Conservation (phyloP, 35 echinoderm and acorn worm species). For the Ophiothrix spiculata region DNA sequence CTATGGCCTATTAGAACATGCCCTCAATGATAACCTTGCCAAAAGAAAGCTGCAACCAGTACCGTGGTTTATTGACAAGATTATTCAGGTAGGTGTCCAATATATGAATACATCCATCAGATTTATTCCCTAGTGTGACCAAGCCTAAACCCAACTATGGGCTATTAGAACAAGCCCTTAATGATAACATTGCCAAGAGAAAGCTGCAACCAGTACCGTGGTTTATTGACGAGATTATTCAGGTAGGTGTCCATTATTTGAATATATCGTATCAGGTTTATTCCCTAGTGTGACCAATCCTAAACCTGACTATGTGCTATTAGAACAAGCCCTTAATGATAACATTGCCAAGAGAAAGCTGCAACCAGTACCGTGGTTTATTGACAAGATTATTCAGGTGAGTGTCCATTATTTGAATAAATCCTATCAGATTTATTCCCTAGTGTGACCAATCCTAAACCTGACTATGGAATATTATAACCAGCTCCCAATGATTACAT, state of each 20-base stretch:
- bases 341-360: slow-evolving; percentile 81
- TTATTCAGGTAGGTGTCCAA: slow-evolving; percentile 78
- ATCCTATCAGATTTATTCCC: slow-evolving; percentile 99
- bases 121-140: slow-evolving; percentile 84
- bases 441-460: slow-evolving; percentile 64
- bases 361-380: slow-evolving; percentile 94
- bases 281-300: slow-evolving; percentile 87
- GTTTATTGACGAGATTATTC: slow-evolving; percentile 99
- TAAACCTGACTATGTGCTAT: slow-evolving; percentile 54
- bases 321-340: slow-evolving; percentile 58
- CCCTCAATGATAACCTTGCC: slow-evolving; percentile 55
- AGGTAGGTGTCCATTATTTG: slow-evolving; percentile 94
- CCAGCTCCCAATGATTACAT: slow-evolving; percentile 66
- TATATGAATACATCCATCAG: slow-evolving; percentile 98
- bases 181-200: slow-evolving; percentile 64
- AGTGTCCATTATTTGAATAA: slow-evolving; percentile 85
- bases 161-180: slow-evolving; percentile 59
- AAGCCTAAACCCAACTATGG: slow-evolving; percentile 74
- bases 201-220: slow-evolving; percentile 90
- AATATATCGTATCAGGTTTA: slow-evolving; percentile 94
- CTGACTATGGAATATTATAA: slow-evolving; percentile 65
- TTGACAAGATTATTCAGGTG: slow-evolving; percentile 99
- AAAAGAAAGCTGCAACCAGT: slow-evolving; percentile 78
- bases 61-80: slow-evolving; percentile 98
- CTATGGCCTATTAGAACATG: slow-evolving; percentile 64